Evolutionary conservation across 2,113 vertebrate genomes (phyloP), one percentile per base, ranked within the genome.

Genomic region (Procapra przewalskii): DNA sequence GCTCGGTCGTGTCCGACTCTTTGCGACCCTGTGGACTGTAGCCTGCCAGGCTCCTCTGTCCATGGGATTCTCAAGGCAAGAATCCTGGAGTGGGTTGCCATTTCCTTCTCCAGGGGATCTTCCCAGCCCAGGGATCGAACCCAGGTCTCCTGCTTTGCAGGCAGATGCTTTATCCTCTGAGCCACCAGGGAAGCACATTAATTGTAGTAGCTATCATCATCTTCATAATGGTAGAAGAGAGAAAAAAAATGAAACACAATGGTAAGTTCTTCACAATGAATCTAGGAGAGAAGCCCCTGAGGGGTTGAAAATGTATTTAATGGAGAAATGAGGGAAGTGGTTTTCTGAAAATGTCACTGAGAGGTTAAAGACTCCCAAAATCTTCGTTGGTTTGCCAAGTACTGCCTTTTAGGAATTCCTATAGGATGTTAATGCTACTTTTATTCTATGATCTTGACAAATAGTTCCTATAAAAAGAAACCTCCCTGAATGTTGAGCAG

Each of bases 381-480:
- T 55, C 48, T 85, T 62, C 48, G 25, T 81, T 82, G 88, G 7
- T 89, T 91, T 97, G 96, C 23, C 75, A 91, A 96, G 36, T 52
- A 52, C 16, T 84, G 45, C 60, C 79, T 40, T 48, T 75, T 84
- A 62, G 92, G 87, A 64, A 81, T 91, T 93, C 79, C 52, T 77
- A 33, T 1, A 84, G 84, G 54, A 25, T 10, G 52, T 59, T 15
- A 79, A 85, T 77, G 57, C 19, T 75, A 21, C n/a, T 96, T 87
- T 81, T 23, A 57, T 52, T 77, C 82, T 82, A 43, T 67, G 33
- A 91, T n/a, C 97, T 87, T 48, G 60, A 95, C 71, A 84, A 71
- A 45, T n/a, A 90, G 67, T 91, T 96, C 59, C 86, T 33, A 75
- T 83, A 57, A 93, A 88, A 83, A 93, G 62, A 43, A 83, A 83